Evolutionary conservation across 2,888 invertebrate species (phyloP), one percentile per base, ranked within the genome.

Genomic region (Lepidonotus clava): DNA sequence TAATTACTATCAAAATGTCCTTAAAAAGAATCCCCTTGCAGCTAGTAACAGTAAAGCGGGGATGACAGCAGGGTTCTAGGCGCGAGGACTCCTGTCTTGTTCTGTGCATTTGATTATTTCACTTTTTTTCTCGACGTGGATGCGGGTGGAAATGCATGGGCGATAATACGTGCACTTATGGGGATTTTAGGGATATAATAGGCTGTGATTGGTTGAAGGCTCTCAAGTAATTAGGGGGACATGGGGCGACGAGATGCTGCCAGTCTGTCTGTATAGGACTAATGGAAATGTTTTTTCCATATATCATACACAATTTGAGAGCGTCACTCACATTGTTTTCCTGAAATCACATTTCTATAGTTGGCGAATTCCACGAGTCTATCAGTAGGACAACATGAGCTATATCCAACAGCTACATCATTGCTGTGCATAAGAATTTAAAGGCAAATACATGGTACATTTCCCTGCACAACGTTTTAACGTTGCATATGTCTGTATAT

Each of bases 1-100:
- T 76, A 76, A 76, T 76, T 76, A 76, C 38, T 36, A 4, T 76
- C 5, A 76, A 76, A 76, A 76, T 21, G 36, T 40, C 76, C 76
- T 76, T 76, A 40, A 76, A 76, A 76, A 14, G 21, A 11, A 11
- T n/a, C 38, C 24, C 76, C 38, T 76, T 18, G 5, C 38, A 76
- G 76, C 76, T 28, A 61, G 61, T 61, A 32, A 28, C 24, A 11
- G 28, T 61, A 0, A 32, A 53, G n/a, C 28, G 61, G 61, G 24
- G 61, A 61, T 61, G 61, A 0, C 61, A 11, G 28, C 61, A 61
- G 24, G 61, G 8, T 28, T 61, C 61, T n/a, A 61, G 28, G 2
- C 21, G 61, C n/a, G 4, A 24, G 61, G 61, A 24, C 28, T 61
- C 61, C 28, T 61, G 61, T 32, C 46, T 61, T 24, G 61, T 61